Percentiles rank a stretch among this genome's conserved stretches.
These are phyloP conservation scores for Candoia aspera DNA, from an alignment of 2,113 vertebrate genomes.

Conservation along the genomic window DNA sequence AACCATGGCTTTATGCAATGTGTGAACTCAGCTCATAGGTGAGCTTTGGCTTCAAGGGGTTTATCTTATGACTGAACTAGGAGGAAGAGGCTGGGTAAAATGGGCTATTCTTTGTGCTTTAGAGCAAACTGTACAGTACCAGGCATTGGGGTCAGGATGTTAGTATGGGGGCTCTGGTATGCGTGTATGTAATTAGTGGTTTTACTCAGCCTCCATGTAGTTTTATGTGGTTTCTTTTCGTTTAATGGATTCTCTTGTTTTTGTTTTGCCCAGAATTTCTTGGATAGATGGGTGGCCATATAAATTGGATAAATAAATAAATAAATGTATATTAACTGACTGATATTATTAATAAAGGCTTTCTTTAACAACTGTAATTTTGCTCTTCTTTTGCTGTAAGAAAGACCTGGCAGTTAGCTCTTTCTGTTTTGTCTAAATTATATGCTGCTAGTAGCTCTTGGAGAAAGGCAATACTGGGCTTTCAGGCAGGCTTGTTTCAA, in stretches of 20 bases:
- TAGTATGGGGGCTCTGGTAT: background rate
- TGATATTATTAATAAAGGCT: background rate
- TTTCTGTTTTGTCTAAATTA: background rate
- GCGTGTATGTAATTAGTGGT: background rate
- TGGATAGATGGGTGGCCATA: background rate
- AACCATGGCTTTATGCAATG: no score
- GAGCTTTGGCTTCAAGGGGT: background rate
- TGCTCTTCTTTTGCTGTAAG: background rate
- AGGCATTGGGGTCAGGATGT: background rate
- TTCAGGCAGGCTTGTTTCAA: conserved; percentile 8
- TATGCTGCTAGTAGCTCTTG: background rate
- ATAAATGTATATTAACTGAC: background rate
- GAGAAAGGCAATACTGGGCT: background rate
- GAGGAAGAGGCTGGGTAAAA: no score
- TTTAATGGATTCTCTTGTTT: background rate
- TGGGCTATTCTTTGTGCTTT: no score
- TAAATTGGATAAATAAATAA: background rate
- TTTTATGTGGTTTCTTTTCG: background rate
- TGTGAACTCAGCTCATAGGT: background rate
- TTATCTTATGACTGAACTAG: background rate
- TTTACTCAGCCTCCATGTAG: background rate
- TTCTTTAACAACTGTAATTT: background rate
- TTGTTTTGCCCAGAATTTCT: background rate
- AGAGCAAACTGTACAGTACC: no score
- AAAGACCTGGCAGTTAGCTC: background rate